Conservation (phyloP, 92 coral and sea anemone genomes). For the Porites lobata region DNA sequence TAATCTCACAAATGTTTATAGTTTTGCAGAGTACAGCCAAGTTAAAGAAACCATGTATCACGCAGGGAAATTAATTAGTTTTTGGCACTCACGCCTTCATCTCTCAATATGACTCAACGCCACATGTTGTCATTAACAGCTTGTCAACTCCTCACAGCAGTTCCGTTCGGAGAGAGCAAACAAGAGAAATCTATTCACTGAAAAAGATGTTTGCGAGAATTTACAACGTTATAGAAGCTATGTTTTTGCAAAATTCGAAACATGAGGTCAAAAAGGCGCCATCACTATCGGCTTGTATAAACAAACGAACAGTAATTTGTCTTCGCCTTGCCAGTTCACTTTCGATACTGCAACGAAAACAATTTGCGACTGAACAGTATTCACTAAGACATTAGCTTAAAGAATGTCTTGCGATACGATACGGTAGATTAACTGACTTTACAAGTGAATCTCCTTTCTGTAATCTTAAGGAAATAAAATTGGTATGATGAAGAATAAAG, state of each 20-base stretch:
- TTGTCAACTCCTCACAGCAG: constrained; percentile 67
- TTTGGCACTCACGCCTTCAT: constrained; percentile 78
- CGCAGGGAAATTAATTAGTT: constrained; percentile 91
- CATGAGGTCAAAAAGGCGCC: constrained; percentile 53
- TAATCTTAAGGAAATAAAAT: constrained; percentile 5
- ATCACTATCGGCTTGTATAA: constrained; percentile 19
- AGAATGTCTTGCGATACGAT: background rate
- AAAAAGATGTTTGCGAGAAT: constrained; percentile 39
- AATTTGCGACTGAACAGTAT: background rate
- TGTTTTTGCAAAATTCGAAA: constrained; percentile 23
- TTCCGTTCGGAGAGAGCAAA: constrained; percentile 75
- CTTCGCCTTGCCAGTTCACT: constrained; percentile 39
- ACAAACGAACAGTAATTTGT: constrained; percentile 37
- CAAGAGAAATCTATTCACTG: constrained; percentile 56
- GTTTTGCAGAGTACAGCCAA: constrained; percentile 31
- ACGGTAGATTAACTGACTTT: constrained; percentile 3
- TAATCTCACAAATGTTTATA: constrained; percentile 60
- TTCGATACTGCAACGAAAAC: constrained; percentile 17
- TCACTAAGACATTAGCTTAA: constrained; percentile 12
- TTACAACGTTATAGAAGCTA: constrained; percentile 21
- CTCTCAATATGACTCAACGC: constrained; percentile 46
- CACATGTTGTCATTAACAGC: constrained; percentile 59
- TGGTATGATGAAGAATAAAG: too few relatives aligned
- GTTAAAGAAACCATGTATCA: constrained; percentile 59
- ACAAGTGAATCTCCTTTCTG: background rate